Percentiles rank a stretch among this genome's conserved stretches.
phyloP scores from a whole-genome alignment of 2,888 invertebrate species.

The Caenorhabditis sulstoni region DNA sequence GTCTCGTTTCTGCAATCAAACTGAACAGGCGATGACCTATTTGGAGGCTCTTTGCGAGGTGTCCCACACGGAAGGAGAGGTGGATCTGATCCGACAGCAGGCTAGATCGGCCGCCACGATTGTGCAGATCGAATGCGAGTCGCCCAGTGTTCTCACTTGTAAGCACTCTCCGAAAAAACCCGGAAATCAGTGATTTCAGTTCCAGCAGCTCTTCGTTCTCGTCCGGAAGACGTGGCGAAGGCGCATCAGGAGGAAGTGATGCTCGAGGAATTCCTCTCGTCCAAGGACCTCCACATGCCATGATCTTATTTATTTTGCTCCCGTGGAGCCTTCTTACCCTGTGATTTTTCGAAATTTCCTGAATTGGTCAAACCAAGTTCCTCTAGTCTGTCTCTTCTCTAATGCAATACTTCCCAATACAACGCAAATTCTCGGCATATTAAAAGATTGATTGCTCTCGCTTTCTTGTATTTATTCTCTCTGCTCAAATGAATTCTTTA shows the following conservation, averaged over 20 bases:
- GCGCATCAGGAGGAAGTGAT: constrained; percentile 70
- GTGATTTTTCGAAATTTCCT: constrained; percentile 7
- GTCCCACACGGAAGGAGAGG: constrained; percentile 64
- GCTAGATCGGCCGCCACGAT: constrained; percentile 60
- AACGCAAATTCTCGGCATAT: constrained; percentile 5
- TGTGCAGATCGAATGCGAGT: constrained; percentile 61
- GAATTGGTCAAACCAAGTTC: constrained; percentile 16
- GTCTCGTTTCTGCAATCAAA: constrained; percentile 69
- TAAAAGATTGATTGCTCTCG: not conserved
- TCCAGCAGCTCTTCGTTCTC: constrained; percentile 37
- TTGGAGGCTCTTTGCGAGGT: constrained; percentile 67
- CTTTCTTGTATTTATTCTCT: no score
- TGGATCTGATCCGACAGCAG: constrained; percentile 62
- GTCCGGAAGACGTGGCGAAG: constrained; percentile 61
- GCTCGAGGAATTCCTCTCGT: constrained; percentile 70
- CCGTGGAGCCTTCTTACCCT: constrained; percentile 1
- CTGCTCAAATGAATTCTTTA: not conserved
- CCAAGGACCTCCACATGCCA: constrained; percentile 41
- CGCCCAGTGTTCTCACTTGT: constrained; percentile 56
- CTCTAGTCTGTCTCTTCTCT: not conserved
- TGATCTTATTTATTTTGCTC: constrained; percentile 10
- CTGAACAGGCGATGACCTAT: constrained; percentile 71
- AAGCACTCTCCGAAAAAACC: not conserved
- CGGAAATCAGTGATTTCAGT: not conserved
- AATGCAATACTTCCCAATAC: constrained; percentile 26